phyloP scores from a whole-genome alignment of 2,113 vertebrate genomes.

The Crotalus viridis region DNA sequence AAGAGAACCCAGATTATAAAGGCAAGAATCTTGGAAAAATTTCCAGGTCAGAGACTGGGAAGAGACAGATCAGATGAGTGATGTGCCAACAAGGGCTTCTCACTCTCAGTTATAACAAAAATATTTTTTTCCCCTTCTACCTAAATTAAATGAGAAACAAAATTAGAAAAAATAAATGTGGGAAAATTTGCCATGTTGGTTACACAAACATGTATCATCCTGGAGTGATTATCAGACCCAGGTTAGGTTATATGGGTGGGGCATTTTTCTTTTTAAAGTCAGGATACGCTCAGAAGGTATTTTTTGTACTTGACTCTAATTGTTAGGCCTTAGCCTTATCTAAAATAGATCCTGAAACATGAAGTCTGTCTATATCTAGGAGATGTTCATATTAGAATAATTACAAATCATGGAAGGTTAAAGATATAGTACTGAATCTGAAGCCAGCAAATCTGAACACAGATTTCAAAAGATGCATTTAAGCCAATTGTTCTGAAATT shows the following conservation, averaged over 20 bases:
- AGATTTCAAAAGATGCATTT: neutral
- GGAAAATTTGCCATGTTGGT: neutral
- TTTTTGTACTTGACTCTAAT: neutral
- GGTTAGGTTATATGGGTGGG: neutral
- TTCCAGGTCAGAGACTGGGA: neutral
- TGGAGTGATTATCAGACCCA: neutral
- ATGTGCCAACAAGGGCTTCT: neutral
- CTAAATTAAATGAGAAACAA: neutral
- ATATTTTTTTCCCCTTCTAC: neutral
- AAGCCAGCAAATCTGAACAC: neutral
- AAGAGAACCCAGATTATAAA: slow-evolving; percentile 25
- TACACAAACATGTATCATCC: neutral
- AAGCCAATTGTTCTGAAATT: slow-evolving; percentile 42
- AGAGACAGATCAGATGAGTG: neutral
- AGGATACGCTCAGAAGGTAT: neutral
- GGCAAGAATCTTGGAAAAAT: slow-evolving; percentile 44
- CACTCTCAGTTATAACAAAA: neutral
- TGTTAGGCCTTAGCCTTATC: neutral
- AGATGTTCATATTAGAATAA: slow-evolving; percentile 35
- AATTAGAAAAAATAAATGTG: neutral
- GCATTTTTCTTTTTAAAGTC: neutral
- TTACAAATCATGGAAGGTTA: neutral
- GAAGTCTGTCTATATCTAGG: neutral
- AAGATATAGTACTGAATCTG: neutral
- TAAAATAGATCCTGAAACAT: neutral